Evolutionary conservation across 2,797 vertebrate species (phyloP).

Genomic region (Gambusia yucatana): DNA sequence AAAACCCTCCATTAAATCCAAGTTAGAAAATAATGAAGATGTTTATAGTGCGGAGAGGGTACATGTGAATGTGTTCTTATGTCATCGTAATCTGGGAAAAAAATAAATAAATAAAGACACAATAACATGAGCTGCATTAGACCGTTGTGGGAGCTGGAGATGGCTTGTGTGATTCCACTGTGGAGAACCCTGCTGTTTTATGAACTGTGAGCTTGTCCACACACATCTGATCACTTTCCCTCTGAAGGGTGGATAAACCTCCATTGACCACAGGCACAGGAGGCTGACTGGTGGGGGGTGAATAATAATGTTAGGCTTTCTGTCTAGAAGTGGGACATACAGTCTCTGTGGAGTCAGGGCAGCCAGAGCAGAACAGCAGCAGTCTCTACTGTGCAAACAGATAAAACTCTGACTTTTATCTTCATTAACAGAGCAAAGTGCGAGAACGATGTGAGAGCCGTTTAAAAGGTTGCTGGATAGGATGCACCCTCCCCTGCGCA

Average conservation of each 20-base stretch:
- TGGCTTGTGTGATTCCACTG: conserved; percentile 16
- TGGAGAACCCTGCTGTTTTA: conserved; percentile 30
- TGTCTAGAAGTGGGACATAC: conserved; percentile 38
- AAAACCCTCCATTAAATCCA: conserved; percentile 34
- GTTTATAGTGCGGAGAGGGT: background rate
- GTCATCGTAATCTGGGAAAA: background rate
- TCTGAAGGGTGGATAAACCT: conserved; percentile 56
- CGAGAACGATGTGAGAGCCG: conserved; percentile 5
- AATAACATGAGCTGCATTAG: conserved; percentile 11
- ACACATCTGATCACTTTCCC: conserved; percentile 57
- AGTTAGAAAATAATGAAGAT: conserved; percentile 31
- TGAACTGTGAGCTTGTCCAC: conserved; percentile 58
- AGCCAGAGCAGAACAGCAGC: conserved; percentile 21
- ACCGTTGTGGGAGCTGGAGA: background rate
- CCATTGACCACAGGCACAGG: conserved; percentile 39
- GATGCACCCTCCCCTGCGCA: background rate
- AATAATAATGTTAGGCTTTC: conserved; percentile 49
- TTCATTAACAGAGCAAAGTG: conserved; percentile 35
- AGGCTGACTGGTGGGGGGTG: conserved; percentile 29
- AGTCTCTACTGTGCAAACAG: conserved; percentile 20
- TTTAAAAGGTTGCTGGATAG: conserved; percentile 11
- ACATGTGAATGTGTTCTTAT: background rate
- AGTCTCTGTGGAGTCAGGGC: conserved; percentile 36
- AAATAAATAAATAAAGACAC: background rate
- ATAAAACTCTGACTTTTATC: conserved; percentile 37